Conservation (phyloP, 2,113 vertebrate species). For the Tiliqua scincoides region DNA sequence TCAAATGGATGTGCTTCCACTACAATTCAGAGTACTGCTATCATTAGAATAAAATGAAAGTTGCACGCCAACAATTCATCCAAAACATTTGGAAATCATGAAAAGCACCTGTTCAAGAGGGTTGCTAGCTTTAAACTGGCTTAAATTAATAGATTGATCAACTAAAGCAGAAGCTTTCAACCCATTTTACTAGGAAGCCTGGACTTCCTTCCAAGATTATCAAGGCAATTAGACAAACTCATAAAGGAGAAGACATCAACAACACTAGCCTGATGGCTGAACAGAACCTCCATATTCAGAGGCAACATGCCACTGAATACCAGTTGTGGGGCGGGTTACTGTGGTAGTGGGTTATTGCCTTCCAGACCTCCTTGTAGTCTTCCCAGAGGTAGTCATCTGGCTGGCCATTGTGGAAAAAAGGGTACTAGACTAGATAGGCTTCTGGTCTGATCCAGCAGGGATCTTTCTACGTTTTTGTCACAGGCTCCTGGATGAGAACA, state of each 20-base stretch:
- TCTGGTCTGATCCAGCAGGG: neutral
- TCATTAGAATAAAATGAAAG: constrained; percentile 43
- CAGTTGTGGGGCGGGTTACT: too few species aligned
- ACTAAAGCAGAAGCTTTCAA: neutral
- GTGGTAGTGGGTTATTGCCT: too few species aligned
- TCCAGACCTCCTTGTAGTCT: too few species aligned
- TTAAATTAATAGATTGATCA: neutral
- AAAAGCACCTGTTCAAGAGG: neutral
- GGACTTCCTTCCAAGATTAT: neutral
- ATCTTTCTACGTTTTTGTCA: neutral
- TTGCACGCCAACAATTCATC: constrained; percentile 33
- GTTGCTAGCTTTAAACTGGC: neutral
- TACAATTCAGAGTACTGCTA: constrained; percentile 59
- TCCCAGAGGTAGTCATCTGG: too few species aligned
- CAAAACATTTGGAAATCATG: constrained; percentile 36
- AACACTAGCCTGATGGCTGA: neutral
- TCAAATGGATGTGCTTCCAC: constrained; percentile 61
- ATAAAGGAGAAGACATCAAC: neutral
- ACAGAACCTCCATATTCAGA: neutral
- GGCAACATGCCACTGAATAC: neutral
- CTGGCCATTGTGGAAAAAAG: too few species aligned
- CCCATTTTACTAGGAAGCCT: neutral
- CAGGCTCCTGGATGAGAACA: neutral
- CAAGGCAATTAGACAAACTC: neutral
- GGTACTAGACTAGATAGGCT: neutral